Base-by-base conservation (phyloP, 2,888 invertebrate species). In the Antheraea assamensis region DNA sequence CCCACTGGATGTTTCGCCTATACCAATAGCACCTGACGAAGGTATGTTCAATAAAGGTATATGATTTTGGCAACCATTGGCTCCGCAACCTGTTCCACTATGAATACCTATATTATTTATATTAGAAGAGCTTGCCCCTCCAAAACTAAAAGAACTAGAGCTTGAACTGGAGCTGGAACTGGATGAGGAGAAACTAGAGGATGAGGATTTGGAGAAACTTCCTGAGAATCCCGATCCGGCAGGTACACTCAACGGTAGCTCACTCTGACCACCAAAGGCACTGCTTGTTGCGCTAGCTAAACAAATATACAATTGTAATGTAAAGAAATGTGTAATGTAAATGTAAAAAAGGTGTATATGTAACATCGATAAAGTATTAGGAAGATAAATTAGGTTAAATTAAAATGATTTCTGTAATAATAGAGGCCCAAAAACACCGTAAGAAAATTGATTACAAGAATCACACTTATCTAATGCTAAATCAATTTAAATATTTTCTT, bases 131-230 rank as follows among this genome's bases (percentile, higher is more conserved):
- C 85, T 86, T 8, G 86, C 79, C 7, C 92, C 90, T 75, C 85
- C 85, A 74, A 86, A 93, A 79, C 87, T 91, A 78, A 87, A 94
- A 64, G 86, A 79, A 70, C 80, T 80, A 21, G 93, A 88, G 76
- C 91, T 90, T 13, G 93, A 86, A 78, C 92, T 92, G 5, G 93
- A 85, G 79, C 92, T 93, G 49, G 94, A 87, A 81, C 93, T 92
- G 2, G 92, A 88, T 61, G 94, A 88, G 24, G 94, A 88, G 68
- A 86, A 92, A 78, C 93, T 94, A 30, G 93, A 89, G 21, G 95
- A 85, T 49, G 92, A 89, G 0, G 94, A 88, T 79, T 93, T 88
- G 49, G 95, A 86, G 85, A 90, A 89, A 85, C 93, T 92, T 86
- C 95, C 91, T 77, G 93, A 87, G 89, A 84, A 90, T 80, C 90